phyloP scores from a whole-genome alignment of 2,888 invertebrate species.

The Asteroscopus sphinx region DNA sequence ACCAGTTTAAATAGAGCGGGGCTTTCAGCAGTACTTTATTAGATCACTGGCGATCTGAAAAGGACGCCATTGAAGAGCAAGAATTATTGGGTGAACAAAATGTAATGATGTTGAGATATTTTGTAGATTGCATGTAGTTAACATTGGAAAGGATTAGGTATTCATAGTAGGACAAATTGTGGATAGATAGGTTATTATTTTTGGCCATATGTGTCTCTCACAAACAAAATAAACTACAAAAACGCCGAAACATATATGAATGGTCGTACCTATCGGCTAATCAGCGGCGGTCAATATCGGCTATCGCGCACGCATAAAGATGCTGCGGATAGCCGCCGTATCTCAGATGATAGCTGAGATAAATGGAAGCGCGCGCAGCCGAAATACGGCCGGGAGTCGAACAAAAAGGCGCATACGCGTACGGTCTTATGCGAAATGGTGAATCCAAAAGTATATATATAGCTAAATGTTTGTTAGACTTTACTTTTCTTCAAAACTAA shows the following conservation, averaged over 20 bases:
- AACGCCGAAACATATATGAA: conserved; percentile 61
- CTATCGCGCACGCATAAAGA: conserved; percentile 81
- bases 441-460: conserved; percentile 7
- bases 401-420: conserved; percentile 80
- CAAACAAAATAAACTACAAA: conserved; percentile 27
- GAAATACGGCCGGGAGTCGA: conserved; percentile 81
- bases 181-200: too few relatives aligned
- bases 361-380: conserved; percentile 85
- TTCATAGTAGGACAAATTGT: too few relatives aligned
- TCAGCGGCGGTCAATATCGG: conserved; percentile 71
- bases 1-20: conserved; percentile 2
- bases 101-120: neutral
- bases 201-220: neutral
- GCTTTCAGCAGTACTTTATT: conserved; percentile 12
- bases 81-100: conserved; percentile 8
- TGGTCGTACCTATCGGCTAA: conserved; percentile 77
- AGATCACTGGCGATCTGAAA: conserved; percentile 9
- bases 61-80: conserved; percentile 4
- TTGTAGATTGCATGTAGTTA: neutral
- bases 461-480: too few relatives aligned
- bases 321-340: conserved; percentile 79
- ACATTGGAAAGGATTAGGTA: neutral
- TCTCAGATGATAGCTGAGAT: conserved; percentile 86
- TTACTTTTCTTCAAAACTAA: too few relatives aligned
- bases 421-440: conserved; percentile 62